A percentile compares a stretch with the other conserved stretches of the same genome.
phyloP scores from a whole-genome alignment of 2,797 vertebrate species.

The Telmatherina bonti region DNA sequence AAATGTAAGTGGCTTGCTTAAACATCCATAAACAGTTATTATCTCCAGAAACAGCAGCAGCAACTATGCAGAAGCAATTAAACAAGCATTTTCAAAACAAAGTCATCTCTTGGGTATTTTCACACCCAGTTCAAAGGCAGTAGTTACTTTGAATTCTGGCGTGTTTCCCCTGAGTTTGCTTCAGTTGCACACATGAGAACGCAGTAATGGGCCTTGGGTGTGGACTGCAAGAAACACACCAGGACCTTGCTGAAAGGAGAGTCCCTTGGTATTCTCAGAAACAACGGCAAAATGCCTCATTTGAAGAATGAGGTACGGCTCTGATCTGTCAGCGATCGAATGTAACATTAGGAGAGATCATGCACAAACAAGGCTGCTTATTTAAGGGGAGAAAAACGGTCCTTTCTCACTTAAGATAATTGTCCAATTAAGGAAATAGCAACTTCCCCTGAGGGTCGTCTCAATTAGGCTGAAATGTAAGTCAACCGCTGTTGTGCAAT shows the following conservation, averaged over 20 bases:
- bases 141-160: slow-evolving; percentile 17
- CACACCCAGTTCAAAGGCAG: slow-evolving; percentile 37
- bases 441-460: slow-evolving; percentile 1
- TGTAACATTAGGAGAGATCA: neutral
- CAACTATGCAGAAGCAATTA: slow-evolving; percentile 12
- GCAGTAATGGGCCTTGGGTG: slow-evolving; percentile 28
- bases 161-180: slow-evolving; percentile 14
- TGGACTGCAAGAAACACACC: slow-evolving; percentile 26
- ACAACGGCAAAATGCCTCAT: slow-evolving; percentile 23
- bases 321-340: neutral
- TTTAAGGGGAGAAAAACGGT: neutral
- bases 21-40: neutral
- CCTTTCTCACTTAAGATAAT: slow-evolving; percentile 9
- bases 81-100: slow-evolving; percentile 26
- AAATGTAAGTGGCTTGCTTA: neutral
- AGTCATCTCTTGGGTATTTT: slow-evolving; percentile 50
- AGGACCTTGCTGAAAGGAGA: neutral
- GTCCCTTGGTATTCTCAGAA: slow-evolving; percentile 1
- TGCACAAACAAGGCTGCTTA: slow-evolving; percentile 11
- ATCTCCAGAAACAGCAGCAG: slow-evolving; percentile 20
- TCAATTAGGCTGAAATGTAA: slow-evolving; percentile 44
- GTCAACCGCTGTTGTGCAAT: slow-evolving; percentile 12
- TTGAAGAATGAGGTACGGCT: slow-evolving; percentile 15
- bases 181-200: slow-evolving; percentile 17
- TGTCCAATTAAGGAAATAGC: slow-evolving; percentile 11